Conservation (phyloP, 2,113 vertebrate genomes). For the Symphodus melops region DNA sequence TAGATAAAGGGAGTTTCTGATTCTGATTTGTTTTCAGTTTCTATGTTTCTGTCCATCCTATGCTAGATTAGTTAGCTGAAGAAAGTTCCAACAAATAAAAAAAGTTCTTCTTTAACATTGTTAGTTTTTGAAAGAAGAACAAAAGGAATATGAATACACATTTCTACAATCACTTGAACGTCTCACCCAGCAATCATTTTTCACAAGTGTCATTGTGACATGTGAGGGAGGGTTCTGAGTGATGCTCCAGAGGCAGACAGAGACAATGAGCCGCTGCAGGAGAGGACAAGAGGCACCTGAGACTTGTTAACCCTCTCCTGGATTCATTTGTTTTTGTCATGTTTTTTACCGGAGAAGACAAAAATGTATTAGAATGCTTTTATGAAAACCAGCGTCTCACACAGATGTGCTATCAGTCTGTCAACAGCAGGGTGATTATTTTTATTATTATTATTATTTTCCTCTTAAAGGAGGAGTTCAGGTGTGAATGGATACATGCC, state of each 20-base stretch:
- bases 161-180: neutral
- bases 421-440: neutral
- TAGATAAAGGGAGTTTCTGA: neutral
- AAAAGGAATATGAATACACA: neutral
- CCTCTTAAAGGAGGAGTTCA: neutral
- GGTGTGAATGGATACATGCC: neutral
- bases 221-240: neutral
- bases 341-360: neutral
- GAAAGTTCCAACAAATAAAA: neutral
- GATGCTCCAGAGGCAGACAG: neutral
- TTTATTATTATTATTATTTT: neutral
- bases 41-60: neutral
- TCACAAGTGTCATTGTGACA: constrained; percentile 5
- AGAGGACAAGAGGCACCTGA: constrained; percentile 26
- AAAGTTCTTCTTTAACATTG: neutral
- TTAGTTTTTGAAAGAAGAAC: neutral
- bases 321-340: neutral
- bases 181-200: neutral
- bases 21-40: neutral
- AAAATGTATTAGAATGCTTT: neutral
- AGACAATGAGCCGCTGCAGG: constrained; percentile 14
- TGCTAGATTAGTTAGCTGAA: neutral
- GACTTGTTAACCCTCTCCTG: constrained; percentile 14
- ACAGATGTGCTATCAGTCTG: neutral
- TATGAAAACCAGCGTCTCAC: neutral